Evolutionary conservation across 2,113 vertebrate species (phyloP).

Genomic region (Lepus timidus): DNA sequence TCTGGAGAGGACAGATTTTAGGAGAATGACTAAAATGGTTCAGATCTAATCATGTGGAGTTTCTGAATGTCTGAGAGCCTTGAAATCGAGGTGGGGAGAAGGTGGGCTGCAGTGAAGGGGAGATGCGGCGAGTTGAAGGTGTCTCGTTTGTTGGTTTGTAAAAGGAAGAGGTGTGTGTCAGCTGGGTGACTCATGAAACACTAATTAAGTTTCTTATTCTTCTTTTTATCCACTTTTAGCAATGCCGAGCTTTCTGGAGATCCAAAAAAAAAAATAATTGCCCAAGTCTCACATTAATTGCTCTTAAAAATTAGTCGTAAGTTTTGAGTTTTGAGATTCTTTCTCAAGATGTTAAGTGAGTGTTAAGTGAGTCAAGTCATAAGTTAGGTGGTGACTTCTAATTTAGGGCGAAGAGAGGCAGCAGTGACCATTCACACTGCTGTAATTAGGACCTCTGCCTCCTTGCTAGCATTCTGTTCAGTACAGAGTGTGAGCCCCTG

Average conservation of each 20-base stretch:
- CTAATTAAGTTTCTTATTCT: slow-evolving; percentile 73
- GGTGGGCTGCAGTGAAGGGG: not conserved
- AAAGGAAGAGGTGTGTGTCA: slow-evolving; percentile 74
- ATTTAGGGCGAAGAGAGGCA: not conserved
- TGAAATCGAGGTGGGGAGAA: not conserved
- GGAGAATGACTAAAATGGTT: not conserved
- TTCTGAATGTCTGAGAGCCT: slow-evolving; percentile 14
- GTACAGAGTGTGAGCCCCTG: not conserved
- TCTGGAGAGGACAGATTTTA: slow-evolving; percentile 3
- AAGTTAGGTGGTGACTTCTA: not conserved
- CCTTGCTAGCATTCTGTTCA: not conserved
- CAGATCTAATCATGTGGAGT: not conserved
- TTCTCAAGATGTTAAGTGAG: slow-evolving; percentile 26
- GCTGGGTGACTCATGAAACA: slow-evolving; percentile 65
- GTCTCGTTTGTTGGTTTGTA: slow-evolving; percentile 54
- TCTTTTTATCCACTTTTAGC: slow-evolving; percentile 65
- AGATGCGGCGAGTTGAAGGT: not conserved
- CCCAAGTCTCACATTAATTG: slow-evolving; percentile 56
- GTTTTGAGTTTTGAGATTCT: slow-evolving; percentile 1
- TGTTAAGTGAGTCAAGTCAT: not conserved
- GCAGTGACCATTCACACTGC: not conserved
- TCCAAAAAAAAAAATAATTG: slow-evolving; percentile 60
- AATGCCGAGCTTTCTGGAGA: slow-evolving; percentile 61
- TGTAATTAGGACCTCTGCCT: not conserved
- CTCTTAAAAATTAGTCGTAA: slow-evolving; percentile 54